phyloP scores from a whole-genome alignment of 2,113 vertebrate species.

The Turnix velox region DNA sequence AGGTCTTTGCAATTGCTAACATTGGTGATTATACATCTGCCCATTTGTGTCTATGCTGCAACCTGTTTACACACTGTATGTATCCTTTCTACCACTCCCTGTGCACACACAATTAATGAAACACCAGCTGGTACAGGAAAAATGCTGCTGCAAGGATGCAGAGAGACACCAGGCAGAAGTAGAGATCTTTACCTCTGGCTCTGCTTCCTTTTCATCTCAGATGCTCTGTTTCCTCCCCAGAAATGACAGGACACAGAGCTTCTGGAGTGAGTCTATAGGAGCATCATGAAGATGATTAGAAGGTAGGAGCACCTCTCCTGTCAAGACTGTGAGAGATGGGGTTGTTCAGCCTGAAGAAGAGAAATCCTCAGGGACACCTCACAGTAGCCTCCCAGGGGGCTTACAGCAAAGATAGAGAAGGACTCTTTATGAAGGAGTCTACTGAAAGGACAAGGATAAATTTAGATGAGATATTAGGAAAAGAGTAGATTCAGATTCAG shows the following conservation, averaged over 20 bases:
- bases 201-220: background rate
- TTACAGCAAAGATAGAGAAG: background rate
- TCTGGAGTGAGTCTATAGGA: background rate
- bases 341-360: background rate
- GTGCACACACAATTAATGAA: constrained; percentile 23
- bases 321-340: background rate
- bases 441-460: background rate
- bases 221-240: background rate
- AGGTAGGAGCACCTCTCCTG: background rate
- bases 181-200: background rate
- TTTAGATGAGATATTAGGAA: background rate
- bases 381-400: background rate
- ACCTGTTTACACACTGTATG: background rate
- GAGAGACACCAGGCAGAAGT: background rate
- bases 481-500: background rate
- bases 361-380: background rate
- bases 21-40: background rate
- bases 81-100: background rate
- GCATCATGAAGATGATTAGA: background rate
- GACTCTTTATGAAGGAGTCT: background rate
- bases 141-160: background rate
- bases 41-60: background rate
- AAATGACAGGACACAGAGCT: background rate
- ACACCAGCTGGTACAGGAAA: constrained; percentile 16
- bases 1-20: background rate